Percentiles rank a stretch among this genome's conserved stretches.
Evolutionary conservation across 2,888 invertebrate genomes (phyloP).

Genomic region (Nudaria mundana): DNA sequence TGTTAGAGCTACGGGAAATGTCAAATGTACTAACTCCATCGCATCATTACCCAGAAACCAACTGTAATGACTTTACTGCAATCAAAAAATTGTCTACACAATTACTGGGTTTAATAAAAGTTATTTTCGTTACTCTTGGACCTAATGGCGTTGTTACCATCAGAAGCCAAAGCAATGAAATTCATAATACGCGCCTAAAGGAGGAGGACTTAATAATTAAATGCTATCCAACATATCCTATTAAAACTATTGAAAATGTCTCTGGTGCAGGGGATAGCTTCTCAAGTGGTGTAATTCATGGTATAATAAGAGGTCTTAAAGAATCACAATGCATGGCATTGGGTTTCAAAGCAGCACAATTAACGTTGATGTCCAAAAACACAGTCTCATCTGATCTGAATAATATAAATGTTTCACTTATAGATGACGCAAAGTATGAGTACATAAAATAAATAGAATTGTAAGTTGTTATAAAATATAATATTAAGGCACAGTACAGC

Average conservation of each 20-base stretch:
- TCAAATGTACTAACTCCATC: conserved; percentile 69
- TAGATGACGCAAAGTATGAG: conserved; percentile 10
- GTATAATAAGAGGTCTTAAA: conserved; percentile 75
- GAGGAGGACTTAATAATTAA: conserved; percentile 18
- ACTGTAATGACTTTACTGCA: conserved; percentile 38
- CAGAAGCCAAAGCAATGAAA: conserved; percentile 20
- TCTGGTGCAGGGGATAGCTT: conserved; percentile 93
- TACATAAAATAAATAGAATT: conserved; percentile 8
- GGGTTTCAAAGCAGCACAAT: conserved; percentile 83
- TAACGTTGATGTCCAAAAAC: conserved; percentile 78
- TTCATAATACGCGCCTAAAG: too few relatives aligned
- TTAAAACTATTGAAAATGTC: conserved; percentile 83
- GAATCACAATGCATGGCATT: conserved; percentile 82
- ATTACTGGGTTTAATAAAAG: conserved; percentile 75
- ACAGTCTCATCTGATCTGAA: conserved; percentile 78
- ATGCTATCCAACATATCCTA: conserved; percentile 60
- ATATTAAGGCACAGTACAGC: conserved; percentile 1
- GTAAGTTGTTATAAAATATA: conserved; percentile 5
- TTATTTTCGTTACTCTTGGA: conserved; percentile 84
- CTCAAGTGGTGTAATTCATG: conserved; percentile 85
- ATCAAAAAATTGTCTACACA: conserved; percentile 49
- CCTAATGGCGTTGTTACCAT: conserved; percentile 80
- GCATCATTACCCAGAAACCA: conserved; percentile 34
- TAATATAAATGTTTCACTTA: conserved; percentile 6
- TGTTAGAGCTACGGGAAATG: conserved; percentile 87